Evolutionary conservation across 1,140 invertebrate genomes (phyloP), one percentile per base, ranked within the genome.

Genomic region (Cydia pomonella): DNA sequence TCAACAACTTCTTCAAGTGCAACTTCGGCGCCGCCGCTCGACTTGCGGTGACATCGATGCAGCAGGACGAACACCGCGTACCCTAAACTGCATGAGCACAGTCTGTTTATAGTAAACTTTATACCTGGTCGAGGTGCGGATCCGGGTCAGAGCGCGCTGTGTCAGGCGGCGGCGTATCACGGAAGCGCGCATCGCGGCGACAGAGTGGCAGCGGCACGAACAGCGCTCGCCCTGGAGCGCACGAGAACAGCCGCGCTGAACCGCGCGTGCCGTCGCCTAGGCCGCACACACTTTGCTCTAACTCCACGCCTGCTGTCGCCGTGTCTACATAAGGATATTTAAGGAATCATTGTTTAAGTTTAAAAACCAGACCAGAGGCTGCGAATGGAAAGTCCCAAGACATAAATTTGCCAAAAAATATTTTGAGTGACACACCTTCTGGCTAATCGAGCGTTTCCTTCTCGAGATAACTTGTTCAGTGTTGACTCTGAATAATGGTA

Each of bases 191-290:
- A 92, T 97, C 97, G 82, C 95, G 95, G 27, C 95, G 94, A 85
- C 97, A 98, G 82, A 97, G 94, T 80, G 95, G 94, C 13, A 97
- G 91, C 27, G 95, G 95, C 25, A 97, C 96, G 92, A 98, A 98
- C 72, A 97, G 92, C 44, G 95, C 97, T 87, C 96, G 95, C 10
- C 95, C 94, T 47, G 95, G 93, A 21, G 94, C 93, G 93, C 97
- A 97, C 16, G 94, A 86, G 88, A 98, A 97, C 86, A 96, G 95
- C 62, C 95, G 94, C 64, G 94, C 86, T 5, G 96, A 95, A 83
- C 96, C 95, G 80, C 96, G 96, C 4, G 93, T 95, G 72, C 97
- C 98, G 94, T 98, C 97, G 29, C 95, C 96, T 73, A 95, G 94
- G 1, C 94, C 94, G 69, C 94, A 92, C 78, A 95, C 95, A 89